Percentiles rank a stretch among this genome's conserved stretches.
Evolutionary conservation across 2,888 invertebrate species (phyloP).

Genomic region (Cloeon dipterum): DNA sequence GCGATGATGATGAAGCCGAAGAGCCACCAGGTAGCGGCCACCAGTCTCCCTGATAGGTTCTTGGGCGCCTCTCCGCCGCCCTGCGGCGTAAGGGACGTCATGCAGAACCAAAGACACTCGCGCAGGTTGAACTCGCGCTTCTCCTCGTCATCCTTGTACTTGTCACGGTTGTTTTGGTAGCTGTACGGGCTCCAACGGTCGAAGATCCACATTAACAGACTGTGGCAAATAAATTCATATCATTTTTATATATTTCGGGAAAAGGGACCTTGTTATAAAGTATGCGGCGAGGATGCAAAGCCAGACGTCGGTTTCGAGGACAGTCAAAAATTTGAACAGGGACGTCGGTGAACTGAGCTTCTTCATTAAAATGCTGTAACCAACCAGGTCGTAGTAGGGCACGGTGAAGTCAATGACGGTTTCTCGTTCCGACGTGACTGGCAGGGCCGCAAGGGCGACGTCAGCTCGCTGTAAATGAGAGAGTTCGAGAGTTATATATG

Average conservation of each 20-base stretch:
- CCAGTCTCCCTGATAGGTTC: slow-evolving; percentile 79
- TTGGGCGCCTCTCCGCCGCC: slow-evolving; percentile 93
- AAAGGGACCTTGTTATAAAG: slow-evolving; percentile 73
- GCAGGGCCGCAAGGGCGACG: slow-evolving; percentile 78
- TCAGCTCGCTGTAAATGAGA: slow-evolving; percentile 41
- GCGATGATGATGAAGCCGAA: slow-evolving; percentile 98
- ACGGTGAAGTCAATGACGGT: slow-evolving; percentile 96
- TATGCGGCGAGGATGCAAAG: slow-evolving; percentile 85
- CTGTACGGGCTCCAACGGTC: slow-evolving; percentile 96
- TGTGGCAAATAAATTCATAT: no score
- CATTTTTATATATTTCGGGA: no score
- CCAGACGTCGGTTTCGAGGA: slow-evolving; percentile 92
- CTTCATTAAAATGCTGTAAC: slow-evolving; percentile 89
- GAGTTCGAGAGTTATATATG: no score
- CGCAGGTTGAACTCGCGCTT: slow-evolving; percentile 86
- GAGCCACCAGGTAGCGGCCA: slow-evolving; percentile 97
- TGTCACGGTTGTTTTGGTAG: slow-evolving; percentile 81
- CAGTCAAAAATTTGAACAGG: slow-evolving; percentile 88
- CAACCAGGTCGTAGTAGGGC: slow-evolving; percentile 93
- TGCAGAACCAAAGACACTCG: slow-evolving; percentile 96
- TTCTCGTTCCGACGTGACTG: slow-evolving; percentile 93
- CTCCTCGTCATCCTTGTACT: slow-evolving; percentile 80
- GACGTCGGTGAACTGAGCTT: slow-evolving; percentile 74
- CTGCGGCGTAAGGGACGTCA: slow-evolving; percentile 91
- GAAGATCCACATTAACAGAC: slow-evolving; percentile 86